Evolutionary conservation across 2,113 vertebrate species (phyloP).

Genomic region (Monopterus albus): DNA sequence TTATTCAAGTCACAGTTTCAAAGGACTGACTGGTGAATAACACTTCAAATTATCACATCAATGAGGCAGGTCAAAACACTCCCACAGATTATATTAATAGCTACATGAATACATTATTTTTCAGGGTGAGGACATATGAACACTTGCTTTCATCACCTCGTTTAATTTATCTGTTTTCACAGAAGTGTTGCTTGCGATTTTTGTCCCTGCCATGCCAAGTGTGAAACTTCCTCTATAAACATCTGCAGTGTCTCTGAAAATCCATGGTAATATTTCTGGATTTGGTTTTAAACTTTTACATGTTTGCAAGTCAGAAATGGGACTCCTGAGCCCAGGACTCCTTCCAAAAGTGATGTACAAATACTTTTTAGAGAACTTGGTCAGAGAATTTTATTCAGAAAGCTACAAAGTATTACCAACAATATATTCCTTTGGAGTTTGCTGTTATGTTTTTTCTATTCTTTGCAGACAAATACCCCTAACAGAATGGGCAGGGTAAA

Average conservation of each 20-base stretch:
- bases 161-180: neutral
- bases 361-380: neutral
- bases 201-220: neutral
- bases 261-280: neutral
- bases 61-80: neutral
- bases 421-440: slow-evolving; percentile 2
- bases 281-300: neutral
- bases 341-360: too few species aligned
- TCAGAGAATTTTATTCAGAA: neutral
- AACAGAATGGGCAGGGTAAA: slow-evolving; percentile 21
- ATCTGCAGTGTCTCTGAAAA: neutral
- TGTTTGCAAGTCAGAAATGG: neutral
- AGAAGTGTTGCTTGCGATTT: neutral
- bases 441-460: slow-evolving; percentile 3
- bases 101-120: neutral
- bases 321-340: too few species aligned
- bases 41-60: neutral
- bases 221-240: slow-evolving; percentile 1
- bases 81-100: neutral
- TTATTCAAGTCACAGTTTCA: neutral
- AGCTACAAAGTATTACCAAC: neutral
- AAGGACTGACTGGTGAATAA: neutral
- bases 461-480: slow-evolving; percentile 22
- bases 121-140: neutral
- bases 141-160: neutral